Conservation (phyloP, 2,113 vertebrate species). For the Aegithalos caudatus region DNA sequence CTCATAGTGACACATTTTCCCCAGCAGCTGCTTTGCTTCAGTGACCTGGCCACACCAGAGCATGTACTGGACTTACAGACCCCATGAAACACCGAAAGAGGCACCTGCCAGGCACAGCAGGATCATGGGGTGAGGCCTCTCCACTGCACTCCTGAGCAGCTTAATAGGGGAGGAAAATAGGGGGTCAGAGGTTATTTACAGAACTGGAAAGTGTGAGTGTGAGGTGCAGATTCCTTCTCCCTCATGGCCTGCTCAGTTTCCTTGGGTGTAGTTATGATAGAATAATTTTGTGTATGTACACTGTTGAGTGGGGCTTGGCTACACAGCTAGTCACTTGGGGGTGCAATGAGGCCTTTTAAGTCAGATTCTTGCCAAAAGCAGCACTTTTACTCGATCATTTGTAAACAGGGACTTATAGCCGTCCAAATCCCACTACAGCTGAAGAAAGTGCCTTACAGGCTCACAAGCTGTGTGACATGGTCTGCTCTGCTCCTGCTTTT, state of each 20-base stretch:
- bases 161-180: not conserved
- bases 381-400: not conserved
- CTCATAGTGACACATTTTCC: not conserved
- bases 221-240: not conserved
- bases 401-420: not conserved
- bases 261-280: not conserved
- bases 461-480: not conserved
- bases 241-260: not conserved
- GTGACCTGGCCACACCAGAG: not conserved
- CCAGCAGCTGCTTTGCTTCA: not conserved
- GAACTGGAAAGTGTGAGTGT: not conserved
- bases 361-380: not conserved
- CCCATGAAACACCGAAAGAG: not conserved
- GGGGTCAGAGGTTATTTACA: not conserved
- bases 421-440: not conserved
- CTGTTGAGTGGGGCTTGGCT: not conserved
- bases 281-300: not conserved
- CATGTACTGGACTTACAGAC: too few relatives aligned
- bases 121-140: not conserved
- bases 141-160: rapidly evolving
- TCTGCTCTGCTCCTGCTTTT: not conserved
- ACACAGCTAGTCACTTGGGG: not conserved
- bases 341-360: not conserved
- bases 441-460: not conserved
- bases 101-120: not conserved